Evolutionary conservation across 2,113 vertebrate genomes (phyloP), one percentile per base, ranked within the genome.

Genomic region (Gopherus flavomarginatus): DNA sequence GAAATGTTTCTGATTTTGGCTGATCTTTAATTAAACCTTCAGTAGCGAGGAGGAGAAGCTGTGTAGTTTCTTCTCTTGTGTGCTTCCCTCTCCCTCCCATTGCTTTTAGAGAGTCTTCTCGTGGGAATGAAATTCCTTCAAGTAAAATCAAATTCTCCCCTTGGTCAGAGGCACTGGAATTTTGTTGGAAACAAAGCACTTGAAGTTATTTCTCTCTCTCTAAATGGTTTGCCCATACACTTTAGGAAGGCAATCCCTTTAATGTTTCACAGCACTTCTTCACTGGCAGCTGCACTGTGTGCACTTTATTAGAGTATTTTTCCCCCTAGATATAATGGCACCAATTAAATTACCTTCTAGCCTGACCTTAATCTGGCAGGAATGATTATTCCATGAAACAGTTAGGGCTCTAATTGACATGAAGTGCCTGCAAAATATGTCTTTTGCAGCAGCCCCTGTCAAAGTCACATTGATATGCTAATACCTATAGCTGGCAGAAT

Each of bases 391-490:
- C 98, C 98, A 98, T 98, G 98, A 98, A 98, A 98, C 98, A 98
- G 98, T 98, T 98, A 98, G 98, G 96, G 97, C 98, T 98, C 98
- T 99, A 98, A 99, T 98, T 99, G 98, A 98, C 98, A 98, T 98
- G 98, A 98, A 98, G 98, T 98, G 98, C 97, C 98, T 98, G 98
- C 97, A 98, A 98, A 98, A 98, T 98, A 98, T 98, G 98, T 98
- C 98, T 98, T 98, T 98, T 98, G 98, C 98, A 97, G 98, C 98
- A 98, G 97, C 98, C 97, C 97, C 98, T 98, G 98, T 98, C 98
- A 99, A 98, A 98, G 98, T 98, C 98, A 98, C 98, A 98, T 98
- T 98, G 98, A 99, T 98, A 98, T 98, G 98, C 98, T 98, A 99
- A 99, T 99, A 98, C 97, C 96, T 98, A 98, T 98, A 98, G 98